Evolutionary conservation across 2,797 vertebrate genomes (phyloP).

Genomic region (Valencia hispanica): DNA sequence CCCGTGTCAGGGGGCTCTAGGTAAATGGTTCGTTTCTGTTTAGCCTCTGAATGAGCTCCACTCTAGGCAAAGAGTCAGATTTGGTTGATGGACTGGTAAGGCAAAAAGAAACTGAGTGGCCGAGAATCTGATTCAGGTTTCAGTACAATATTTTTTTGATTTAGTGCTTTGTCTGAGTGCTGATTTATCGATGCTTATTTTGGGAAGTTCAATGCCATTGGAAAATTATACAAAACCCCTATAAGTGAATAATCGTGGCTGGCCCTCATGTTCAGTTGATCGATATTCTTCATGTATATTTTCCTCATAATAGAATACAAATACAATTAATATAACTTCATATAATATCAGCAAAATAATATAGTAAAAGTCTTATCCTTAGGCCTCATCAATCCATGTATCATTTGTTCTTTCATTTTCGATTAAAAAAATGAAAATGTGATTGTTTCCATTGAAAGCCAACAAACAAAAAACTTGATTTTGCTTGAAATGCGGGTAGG

Average conservation of each 20-base stretch:
- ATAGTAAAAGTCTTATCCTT: too few species aligned
- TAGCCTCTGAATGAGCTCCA: constrained; percentile 28
- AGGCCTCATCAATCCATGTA: too few species aligned
- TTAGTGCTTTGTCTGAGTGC: constrained; percentile 12
- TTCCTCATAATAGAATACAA: neutral
- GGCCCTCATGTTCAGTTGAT: neutral
- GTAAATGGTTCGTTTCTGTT: constrained; percentile 64
- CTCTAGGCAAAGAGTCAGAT: constrained; percentile 33
- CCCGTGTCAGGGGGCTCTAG: constrained; percentile 48
- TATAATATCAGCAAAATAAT: neutral
- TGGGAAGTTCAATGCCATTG: neutral
- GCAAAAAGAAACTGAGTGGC: constrained; percentile 10
- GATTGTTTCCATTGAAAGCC: too few species aligned
- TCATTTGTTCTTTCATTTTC: too few species aligned
- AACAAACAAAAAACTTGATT: too few species aligned
- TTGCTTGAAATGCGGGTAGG: too few species aligned
- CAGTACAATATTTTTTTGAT: constrained; percentile 29
- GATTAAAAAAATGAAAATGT: too few species aligned
- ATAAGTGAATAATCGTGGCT: neutral
- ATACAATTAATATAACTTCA: neutral
- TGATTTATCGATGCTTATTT: neutral
- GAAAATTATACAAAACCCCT: neutral
- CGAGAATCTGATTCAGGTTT: constrained; percentile 17
- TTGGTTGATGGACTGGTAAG: constrained; percentile 23
- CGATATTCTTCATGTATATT: neutral